These are phyloP conservation scores for Hypselothyrea guttata DNA, from an alignment of 2,888 invertebrate species.

Conservation along the genomic window DNA sequence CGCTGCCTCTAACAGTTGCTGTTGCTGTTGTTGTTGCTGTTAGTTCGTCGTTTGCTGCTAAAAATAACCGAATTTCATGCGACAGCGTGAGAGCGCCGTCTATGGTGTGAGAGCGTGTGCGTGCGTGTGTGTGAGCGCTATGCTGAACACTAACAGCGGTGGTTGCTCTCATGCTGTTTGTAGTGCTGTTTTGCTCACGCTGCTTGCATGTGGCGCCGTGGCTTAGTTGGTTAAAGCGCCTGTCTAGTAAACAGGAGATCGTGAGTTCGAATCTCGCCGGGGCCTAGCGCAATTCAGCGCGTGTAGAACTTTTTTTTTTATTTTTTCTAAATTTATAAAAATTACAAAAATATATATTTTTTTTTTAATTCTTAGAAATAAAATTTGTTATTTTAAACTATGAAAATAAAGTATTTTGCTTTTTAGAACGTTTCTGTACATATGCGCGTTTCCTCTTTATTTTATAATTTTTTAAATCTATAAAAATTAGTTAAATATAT, in stretches of 20 bases:
- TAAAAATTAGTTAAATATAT: no score
- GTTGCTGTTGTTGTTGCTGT: conserved; percentile 9
- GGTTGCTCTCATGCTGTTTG: conserved; percentile 13
- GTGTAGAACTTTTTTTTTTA: neutral
- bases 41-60: no score
- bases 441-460: no score
- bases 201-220: conserved; percentile 78
- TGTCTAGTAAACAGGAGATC: conserved; percentile 83
- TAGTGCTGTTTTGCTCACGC: conserved; percentile 23
- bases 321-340: neutral
- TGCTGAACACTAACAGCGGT: neutral
- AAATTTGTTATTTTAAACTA: neutral
- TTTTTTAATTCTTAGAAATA: neutral
- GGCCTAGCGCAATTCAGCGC: conserved; percentile 65
- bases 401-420: no score
- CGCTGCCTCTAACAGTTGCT: no score
- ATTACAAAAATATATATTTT: neutral
- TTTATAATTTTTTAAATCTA: no score
- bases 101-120: neutral
- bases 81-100: neutral
- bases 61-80: conserved; percentile 36
- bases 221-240: conserved; percentile 83
- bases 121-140: neutral
- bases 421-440: no score
- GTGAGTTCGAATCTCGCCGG: conserved; percentile 83